Conservation (phyloP, 2,888 invertebrate genomes). For the Leucoma salicis region DNA sequence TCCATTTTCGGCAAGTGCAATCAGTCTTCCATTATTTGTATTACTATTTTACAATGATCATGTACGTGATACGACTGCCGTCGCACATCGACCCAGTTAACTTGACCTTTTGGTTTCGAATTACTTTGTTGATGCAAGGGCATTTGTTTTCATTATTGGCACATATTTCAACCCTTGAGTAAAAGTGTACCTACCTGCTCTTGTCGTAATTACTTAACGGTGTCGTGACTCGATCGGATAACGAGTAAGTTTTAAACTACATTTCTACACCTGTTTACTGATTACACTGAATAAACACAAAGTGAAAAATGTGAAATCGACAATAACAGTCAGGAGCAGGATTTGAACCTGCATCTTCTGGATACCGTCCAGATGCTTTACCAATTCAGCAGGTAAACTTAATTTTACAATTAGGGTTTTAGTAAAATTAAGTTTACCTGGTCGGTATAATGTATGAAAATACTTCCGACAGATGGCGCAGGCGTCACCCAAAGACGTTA, state of each 20-base stretch:
- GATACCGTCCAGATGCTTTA: too few relatives aligned
- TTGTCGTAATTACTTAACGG: constrained; percentile 2
- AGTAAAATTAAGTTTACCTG: too few relatives aligned
- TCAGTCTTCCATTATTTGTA: constrained; percentile 48
- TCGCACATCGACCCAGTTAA: constrained; percentile 50
- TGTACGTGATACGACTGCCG: constrained; percentile 55
- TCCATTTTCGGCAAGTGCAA: constrained; percentile 52
- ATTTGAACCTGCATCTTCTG: too few relatives aligned
- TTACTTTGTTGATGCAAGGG: constrained; percentile 44
- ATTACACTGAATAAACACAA: too few relatives aligned
- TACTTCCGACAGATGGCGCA: too few relatives aligned
- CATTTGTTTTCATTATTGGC: constrained; percentile 35
- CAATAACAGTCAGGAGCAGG: too few relatives aligned
- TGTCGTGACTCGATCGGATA: constrained; percentile 10
- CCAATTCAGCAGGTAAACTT: too few relatives aligned
- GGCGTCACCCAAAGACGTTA: too few relatives aligned
- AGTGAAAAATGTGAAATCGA: too few relatives aligned
- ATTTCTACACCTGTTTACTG: not conserved
- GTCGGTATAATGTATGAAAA: too few relatives aligned
- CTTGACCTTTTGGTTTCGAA: constrained; percentile 50
- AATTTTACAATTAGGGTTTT: too few relatives aligned
- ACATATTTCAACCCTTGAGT: constrained; percentile 28
- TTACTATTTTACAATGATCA: constrained; percentile 46
- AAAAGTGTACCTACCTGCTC: constrained; percentile 9
- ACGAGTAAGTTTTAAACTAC: constrained; percentile 6